Evolutionary conservation across 2,113 vertebrate genomes (phyloP).

Genomic region (Psittacula cyanocephala): DNA sequence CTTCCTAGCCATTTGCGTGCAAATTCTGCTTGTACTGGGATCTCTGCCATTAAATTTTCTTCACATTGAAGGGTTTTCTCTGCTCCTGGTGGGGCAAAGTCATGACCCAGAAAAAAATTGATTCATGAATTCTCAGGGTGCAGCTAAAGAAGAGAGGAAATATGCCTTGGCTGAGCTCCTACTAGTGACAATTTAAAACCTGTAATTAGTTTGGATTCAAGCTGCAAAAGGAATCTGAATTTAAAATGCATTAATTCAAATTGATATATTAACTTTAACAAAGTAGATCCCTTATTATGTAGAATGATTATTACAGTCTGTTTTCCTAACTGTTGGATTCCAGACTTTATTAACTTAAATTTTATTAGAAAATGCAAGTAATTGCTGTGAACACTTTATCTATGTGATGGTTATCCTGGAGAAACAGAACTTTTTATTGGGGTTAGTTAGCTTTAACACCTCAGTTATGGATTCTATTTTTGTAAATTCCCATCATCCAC

Average conservation of each 20-base stretch:
- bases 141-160: slow-evolving; percentile 77
- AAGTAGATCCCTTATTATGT: slow-evolving; percentile 74
- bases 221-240: slow-evolving; percentile 79
- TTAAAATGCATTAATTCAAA: slow-evolving; percentile 82
- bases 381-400: slow-evolving; percentile 14
- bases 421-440: slow-evolving; percentile 62
- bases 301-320: slow-evolving; percentile 69
- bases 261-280: slow-evolving; percentile 82
- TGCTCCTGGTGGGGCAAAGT: slow-evolving; percentile 78
- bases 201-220: slow-evolving; percentile 84
- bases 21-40: slow-evolving; percentile 75
- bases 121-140: slow-evolving; percentile 82
- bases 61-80: slow-evolving; percentile 79
- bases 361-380: slow-evolving; percentile 55
- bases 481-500: slow-evolving; percentile 65
- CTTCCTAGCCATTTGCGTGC: slow-evolving; percentile 71
- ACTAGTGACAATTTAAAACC: slow-evolving; percentile 84
- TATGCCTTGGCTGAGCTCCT: slow-evolving; percentile 80
- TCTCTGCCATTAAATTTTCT: slow-evolving; percentile 78
- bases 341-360: slow-evolving; percentile 71
- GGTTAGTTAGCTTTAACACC: slow-evolving; percentile 63
- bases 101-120: slow-evolving; percentile 85
- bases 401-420: neutral
- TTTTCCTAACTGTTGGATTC: slow-evolving; percentile 64
- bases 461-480: slow-evolving; percentile 68